Evolutionary conservation across 2,113 vertebrate species (phyloP).

Genomic region (Vulpes ferrilata): DNA sequence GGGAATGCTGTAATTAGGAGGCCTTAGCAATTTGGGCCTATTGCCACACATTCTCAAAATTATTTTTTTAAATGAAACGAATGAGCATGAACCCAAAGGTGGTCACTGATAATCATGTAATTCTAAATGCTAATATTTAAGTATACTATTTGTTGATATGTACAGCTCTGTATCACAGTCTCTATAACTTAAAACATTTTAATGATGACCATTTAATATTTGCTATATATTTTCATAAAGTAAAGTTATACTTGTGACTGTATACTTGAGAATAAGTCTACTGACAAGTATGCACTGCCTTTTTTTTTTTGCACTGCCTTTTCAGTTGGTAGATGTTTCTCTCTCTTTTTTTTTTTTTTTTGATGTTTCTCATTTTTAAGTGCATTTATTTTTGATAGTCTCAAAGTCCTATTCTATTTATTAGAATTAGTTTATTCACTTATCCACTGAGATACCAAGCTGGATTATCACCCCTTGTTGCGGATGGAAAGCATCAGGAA

Average conservation of each 20-base stretch:
- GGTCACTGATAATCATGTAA: neutral
- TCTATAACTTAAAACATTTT: neutral
- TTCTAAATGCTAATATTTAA: neutral
- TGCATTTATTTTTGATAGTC: neutral
- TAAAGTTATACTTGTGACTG: neutral
- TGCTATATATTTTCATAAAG: neutral
- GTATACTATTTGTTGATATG: neutral
- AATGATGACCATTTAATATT: neutral
- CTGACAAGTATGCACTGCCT: neutral
- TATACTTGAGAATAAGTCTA: neutral
- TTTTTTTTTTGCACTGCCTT: neutral
- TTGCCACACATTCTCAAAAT: neutral
- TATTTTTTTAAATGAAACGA: constrained; percentile 26
- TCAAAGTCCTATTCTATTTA: neutral
- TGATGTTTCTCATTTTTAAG: neutral
- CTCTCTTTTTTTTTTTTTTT: neutral
- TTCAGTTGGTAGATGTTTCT: neutral
- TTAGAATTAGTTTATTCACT: constrained; percentile 5
- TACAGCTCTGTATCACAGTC: neutral
- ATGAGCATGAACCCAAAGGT: neutral
- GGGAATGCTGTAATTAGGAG: neutral
- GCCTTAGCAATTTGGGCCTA: neutral
- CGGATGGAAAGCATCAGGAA: neutral
- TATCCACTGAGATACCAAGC: neutral
- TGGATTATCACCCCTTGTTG: neutral